These are phyloP conservation scores for Drosophila fulvimacula DNA, from an alignment of 2,888 invertebrate species.

Conservation along the genomic window DNA sequence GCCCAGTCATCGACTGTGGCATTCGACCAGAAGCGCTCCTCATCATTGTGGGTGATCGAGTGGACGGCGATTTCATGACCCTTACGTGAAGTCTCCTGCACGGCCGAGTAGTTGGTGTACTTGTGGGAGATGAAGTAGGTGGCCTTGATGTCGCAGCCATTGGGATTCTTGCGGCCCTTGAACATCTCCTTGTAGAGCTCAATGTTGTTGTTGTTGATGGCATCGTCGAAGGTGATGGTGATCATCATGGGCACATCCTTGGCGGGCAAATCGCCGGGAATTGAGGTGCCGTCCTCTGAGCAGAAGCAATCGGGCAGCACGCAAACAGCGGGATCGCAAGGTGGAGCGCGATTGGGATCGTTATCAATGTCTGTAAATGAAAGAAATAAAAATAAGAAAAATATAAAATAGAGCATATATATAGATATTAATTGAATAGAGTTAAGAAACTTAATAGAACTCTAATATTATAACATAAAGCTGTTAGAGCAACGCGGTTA, in stretches of 20 bases:
- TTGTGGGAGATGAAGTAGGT: constrained; percentile 97
- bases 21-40: constrained; percentile 96
- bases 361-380: constrained; percentile 91
- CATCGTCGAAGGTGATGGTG: constrained; percentile 96
- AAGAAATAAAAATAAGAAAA: background rate
- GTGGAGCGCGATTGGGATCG: constrained; percentile 96
- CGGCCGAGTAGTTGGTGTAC: constrained; percentile 96
- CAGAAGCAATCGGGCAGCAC: constrained; percentile 97
- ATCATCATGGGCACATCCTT: constrained; percentile 97
- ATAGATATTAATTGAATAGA: background rate
- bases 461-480: background rate
- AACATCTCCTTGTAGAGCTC: constrained; percentile 97
- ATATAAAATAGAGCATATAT: background rate
- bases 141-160: constrained; percentile 96
- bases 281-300: constrained; percentile 94
- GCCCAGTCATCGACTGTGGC: constrained; percentile 97
- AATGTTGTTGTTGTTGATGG: constrained; percentile 97
- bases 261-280: constrained; percentile 93
- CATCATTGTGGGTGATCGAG: constrained; percentile 97
- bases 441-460: background rate
- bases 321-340: constrained; percentile 94
- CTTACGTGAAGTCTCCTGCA: constrained; percentile 95
- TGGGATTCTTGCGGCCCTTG: constrained; percentile 95
- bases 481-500: background rate
- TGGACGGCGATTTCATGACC: constrained; percentile 97